phyloP scores from a whole-genome alignment of 2,888 invertebrate species.

The Fragum fragum region DNA sequence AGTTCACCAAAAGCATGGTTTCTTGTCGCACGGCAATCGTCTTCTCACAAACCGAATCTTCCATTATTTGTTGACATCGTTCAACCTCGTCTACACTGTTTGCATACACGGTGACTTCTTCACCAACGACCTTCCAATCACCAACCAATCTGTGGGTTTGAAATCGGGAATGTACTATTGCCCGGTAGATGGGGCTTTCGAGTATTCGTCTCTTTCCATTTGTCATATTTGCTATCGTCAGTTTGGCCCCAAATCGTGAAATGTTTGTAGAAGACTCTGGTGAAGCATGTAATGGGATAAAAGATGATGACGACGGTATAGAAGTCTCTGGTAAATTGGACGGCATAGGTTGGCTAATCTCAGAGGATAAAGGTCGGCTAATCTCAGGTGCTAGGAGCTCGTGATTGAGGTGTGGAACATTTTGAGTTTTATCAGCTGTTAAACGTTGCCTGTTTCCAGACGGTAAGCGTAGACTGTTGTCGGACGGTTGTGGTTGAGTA shows the following conservation, averaged over 20 bases:
- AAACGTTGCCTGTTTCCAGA: background rate
- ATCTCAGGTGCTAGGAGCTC: background rate
- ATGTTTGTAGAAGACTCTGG: background rate
- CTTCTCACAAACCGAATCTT: slow-evolving; percentile 31
- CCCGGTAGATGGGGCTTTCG: background rate
- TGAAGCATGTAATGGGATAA: background rate
- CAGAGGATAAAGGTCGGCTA: background rate
- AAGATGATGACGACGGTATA: background rate
- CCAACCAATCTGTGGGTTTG: slow-evolving; percentile 32
- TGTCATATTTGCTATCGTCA: background rate
- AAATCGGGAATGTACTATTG: slow-evolving; percentile 12
- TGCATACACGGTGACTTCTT: slow-evolving; percentile 25
- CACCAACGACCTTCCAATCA: slow-evolving; percentile 11
- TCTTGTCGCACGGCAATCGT: slow-evolving; percentile 28
- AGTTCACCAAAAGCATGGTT: slow-evolving; percentile 43
- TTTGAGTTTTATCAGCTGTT: background rate
- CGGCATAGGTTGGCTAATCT: background rate
- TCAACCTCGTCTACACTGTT: slow-evolving; percentile 29
- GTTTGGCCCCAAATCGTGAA: background rate
- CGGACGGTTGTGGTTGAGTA: background rate
- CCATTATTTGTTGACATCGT: slow-evolving; percentile 35
- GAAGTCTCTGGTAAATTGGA: background rate
- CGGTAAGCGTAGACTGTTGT: background rate
- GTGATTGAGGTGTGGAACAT: no score
- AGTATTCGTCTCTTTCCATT: background rate